phyloP scores from a whole-genome alignment of 2,113 vertebrate species.

The Tinamus guttatus region DNA sequence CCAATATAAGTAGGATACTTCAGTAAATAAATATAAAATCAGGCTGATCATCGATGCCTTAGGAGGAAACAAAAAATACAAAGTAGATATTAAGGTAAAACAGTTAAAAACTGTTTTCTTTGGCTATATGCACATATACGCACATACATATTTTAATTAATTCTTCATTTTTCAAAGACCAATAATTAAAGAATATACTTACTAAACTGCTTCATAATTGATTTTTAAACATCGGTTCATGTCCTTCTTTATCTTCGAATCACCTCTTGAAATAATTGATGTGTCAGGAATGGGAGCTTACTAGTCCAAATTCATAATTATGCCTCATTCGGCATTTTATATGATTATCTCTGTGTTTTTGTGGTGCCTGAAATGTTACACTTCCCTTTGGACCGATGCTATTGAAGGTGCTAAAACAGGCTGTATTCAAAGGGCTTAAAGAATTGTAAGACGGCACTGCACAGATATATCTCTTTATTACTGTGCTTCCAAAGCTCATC shows the following conservation, averaged over 20 bases:
- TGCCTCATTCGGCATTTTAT: neutral
- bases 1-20: neutral
- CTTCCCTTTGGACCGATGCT: neutral
- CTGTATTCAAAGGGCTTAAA: neutral
- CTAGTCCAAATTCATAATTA: neutral
- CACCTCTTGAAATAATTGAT: neutral
- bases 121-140: neutral
- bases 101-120: neutral
- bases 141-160: neutral
- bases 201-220: neutral
- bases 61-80: neutral
- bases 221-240: constrained; percentile 6
- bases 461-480: neutral
- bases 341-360: neutral
- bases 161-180: neutral
- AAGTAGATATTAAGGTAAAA: neutral
- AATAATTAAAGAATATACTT: neutral
- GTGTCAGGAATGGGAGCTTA: neutral
- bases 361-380: neutral
- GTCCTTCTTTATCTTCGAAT: neutral
- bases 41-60: neutral
- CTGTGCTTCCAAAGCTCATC: neutral
- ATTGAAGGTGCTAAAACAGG: neutral
- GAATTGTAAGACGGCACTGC: neutral
- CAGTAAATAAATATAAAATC: neutral